A percentile compares a stretch with the other conserved stretches of the same genome.
phyloP scores from a whole-genome alignment of 2,797 vertebrate genomes.

The Enteromius argenteus region DNA sequence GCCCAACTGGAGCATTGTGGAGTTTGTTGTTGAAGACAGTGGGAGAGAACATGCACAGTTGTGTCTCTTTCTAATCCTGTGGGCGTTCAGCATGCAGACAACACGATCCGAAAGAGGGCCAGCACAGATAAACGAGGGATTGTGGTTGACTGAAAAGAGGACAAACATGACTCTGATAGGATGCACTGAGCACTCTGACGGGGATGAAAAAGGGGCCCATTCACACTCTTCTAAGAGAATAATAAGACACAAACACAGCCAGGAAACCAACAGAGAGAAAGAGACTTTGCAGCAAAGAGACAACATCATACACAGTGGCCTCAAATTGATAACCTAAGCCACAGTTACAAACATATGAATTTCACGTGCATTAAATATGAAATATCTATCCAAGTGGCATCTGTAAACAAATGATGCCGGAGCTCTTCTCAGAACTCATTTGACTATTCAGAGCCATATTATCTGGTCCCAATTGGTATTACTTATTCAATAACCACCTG shows the following conservation, averaged over 20 bases:
- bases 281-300: conserved; percentile 2
- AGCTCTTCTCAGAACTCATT: background rate
- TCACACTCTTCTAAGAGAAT: conserved; percentile 37
- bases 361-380: background rate
- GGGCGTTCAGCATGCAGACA: conserved; percentile 13
- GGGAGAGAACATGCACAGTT: conserved; percentile 10
- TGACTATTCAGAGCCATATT: background rate
- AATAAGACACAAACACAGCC: conserved; percentile 35
- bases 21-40: conserved; percentile 23
- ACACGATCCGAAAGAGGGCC: background rate
- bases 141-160: conserved; percentile 34
- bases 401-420: background rate
- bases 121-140: conserved; percentile 34
- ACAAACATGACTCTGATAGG: conserved; percentile 40
- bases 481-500: conserved; percentile 8
- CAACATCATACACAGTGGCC: background rate
- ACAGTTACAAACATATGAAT: background rate
- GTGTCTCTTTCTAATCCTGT: conserved; percentile 30
- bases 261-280: conserved; percentile 30
- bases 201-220: conserved; percentile 22
- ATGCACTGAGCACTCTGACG: conserved; percentile 5
- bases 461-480: background rate
- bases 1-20: conserved; percentile 9
- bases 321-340: background rate
- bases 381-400: background rate